Evolutionary conservation across 2,113 vertebrate genomes (phyloP), one percentile per base, ranked within the genome.

Genomic region (Scomber colias): DNA sequence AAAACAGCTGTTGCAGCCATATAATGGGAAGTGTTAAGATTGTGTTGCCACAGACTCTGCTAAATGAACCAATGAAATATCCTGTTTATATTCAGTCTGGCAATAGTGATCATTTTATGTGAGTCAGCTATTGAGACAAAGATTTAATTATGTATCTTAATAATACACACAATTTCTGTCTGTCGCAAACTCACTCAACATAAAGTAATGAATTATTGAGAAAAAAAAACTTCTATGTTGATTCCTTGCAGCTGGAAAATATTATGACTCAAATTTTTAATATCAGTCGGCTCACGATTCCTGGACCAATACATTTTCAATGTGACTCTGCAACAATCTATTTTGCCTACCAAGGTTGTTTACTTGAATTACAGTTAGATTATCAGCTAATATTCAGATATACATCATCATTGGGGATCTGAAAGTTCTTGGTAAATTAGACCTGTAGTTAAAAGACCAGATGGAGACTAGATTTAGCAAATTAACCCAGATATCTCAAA

Each of bases 401-500:
- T 60, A 14, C 1, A 19, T 50, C 27, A 35, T 50, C 56, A 11
- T 2, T 19, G 0, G 17, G 2, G 12, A 40, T 35, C 15, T 8
- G 30, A 35, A 31, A n/a, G 30, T 53, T 48, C 15, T 2, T 9
- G 9, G 35, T 9, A 40, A 40, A 40, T 40, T 40, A 40, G 35
- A 40, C 35, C 35, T 40, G 35, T 40, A 40, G 35, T 40, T 9
- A 40, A 40, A 40, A 9, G 1, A 8, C 35, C 35, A 40, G 35
- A 40, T 7, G 6, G 35, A 40, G 35, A 40, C 35, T 40, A 40
- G 9, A 40, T 40, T 40, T 40, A 9, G 35, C 35, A 9, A 40
- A 75, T 35, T 61, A 50, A 51, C 57, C 30, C 13, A 51, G n/a
- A 72, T 61, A 40, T 16, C 19, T 61, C 46, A 51, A n/a, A 46